These are phyloP conservation scores for Leucozona laternaria DNA, from an alignment of 2,888 invertebrate species.

Conservation along the genomic window DNA sequence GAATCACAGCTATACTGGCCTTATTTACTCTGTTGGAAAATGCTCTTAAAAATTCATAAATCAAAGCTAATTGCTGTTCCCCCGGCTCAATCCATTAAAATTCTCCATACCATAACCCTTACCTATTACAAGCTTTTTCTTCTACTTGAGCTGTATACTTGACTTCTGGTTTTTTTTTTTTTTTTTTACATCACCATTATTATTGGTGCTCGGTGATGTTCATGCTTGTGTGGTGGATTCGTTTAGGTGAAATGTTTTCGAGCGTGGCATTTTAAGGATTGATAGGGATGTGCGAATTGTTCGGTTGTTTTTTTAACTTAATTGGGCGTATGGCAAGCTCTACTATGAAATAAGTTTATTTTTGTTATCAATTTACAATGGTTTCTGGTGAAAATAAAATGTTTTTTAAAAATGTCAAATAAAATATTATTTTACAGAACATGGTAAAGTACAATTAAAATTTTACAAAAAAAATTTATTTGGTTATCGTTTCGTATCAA, in stretches of 20 bases:
- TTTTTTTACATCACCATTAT: too few relatives aligned
- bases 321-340: background rate
- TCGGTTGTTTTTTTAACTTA: background rate
- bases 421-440: too few relatives aligned
- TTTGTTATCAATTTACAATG: too few relatives aligned
- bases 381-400: too few relatives aligned
- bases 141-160: slow-evolving; percentile 9
- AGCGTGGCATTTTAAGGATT: slow-evolving; percentile 24
- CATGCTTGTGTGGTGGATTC: background rate
- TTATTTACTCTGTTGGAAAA: slow-evolving; percentile 37
- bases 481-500: too few relatives aligned
- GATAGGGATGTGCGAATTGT: slow-evolving; percentile 9
- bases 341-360: background rate
- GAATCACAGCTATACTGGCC: slow-evolving; percentile 8
- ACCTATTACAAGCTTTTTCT: background rate
- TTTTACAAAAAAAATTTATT: too few relatives aligned
- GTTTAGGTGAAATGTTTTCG: slow-evolving; percentile 15
- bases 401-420: too few relatives aligned
- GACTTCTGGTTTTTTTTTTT: slow-evolving; percentile 20
- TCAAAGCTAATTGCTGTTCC: slow-evolving; percentile 62
- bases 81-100: slow-evolving; percentile 15
- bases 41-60: slow-evolving; percentile 69
- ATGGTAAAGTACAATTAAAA: too few relatives aligned
- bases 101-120: background rate
- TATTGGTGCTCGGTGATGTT: background rate